A percentile compares a stretch with the other conserved stretches of the same genome.
Evolutionary conservation across 2,113 vertebrate genomes (phyloP).

Genomic region (Dissostichus mawsoni): DNA sequence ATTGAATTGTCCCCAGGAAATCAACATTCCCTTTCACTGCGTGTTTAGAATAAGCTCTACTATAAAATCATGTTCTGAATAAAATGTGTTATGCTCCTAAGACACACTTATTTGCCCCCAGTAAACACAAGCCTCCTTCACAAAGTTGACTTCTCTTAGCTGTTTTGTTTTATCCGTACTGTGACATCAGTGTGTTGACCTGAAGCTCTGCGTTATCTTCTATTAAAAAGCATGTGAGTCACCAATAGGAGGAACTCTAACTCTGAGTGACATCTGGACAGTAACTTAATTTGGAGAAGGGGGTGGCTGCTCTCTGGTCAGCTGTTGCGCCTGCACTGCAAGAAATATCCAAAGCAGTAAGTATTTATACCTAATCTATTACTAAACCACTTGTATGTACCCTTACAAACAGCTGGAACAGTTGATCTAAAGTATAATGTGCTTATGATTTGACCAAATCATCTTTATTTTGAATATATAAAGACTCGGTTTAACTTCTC

Average conservation of each 20-base stretch:
- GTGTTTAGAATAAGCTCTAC: constrained; percentile 56
- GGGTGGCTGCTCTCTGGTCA: constrained; percentile 71
- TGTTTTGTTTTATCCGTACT: constrained; percentile 48
- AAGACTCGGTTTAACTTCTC: not conserved
- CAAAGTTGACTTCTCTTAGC: constrained; percentile 36
- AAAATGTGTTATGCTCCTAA: constrained; percentile 8
- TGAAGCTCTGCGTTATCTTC: constrained; percentile 66
- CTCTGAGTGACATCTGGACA: constrained; percentile 44
- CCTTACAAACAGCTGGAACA: accelerated
- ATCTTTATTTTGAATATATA: not conserved
- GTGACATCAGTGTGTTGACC: constrained; percentile 73
- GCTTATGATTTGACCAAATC: accelerated
- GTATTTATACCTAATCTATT: not conserved
- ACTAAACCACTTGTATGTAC: accelerated
- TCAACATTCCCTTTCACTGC: constrained; percentile 27
- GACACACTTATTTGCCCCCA: not conserved
- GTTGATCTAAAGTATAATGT: accelerated
- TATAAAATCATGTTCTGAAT: constrained; percentile 58
- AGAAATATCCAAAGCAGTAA: constrained; percentile 15
- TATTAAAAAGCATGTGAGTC: constrained; percentile 82
- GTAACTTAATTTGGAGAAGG: constrained; percentile 70
- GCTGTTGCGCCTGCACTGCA: constrained; percentile 73
- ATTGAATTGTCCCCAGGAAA: constrained; percentile 41
- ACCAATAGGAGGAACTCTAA: constrained; percentile 45
- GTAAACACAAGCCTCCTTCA: not conserved